phyloP scores from a whole-genome alignment of 2,113 vertebrate species.

The Orycteropus afer region DNA sequence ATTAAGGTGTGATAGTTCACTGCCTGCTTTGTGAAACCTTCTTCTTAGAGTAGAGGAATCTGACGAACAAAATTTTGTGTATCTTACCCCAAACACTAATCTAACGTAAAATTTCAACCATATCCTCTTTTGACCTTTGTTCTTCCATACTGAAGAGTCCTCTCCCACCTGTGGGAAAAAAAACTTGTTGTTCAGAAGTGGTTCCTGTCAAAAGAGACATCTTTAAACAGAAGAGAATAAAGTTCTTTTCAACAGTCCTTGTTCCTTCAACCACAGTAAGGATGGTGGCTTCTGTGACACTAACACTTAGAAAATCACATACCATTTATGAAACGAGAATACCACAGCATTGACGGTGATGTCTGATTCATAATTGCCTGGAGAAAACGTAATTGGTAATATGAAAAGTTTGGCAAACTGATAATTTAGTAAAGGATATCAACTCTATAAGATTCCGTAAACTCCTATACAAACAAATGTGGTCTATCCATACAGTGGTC shows the following conservation, averaged over 20 bases:
- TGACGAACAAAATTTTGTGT: neutral
- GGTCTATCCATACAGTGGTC: neutral
- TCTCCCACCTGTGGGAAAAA: neutral
- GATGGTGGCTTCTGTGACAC: neutral
- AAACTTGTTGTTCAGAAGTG: neutral
- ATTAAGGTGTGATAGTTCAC: neutral
- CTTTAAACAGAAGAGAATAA: neutral
- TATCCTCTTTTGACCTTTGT: neutral
- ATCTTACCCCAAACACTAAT: neutral
- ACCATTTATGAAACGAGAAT: neutral
- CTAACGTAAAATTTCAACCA: neutral
- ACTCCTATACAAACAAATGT: neutral
- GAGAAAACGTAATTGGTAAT: neutral
- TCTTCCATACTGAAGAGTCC: neutral
- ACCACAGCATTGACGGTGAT: neutral
- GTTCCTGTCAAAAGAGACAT: neutral
- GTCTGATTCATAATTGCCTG: neutral
- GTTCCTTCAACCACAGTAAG: neutral
- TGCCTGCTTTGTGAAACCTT: neutral
- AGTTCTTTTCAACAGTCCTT: neutral
- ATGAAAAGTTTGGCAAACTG: neutral
- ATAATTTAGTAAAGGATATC: neutral
- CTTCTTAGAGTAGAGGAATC: neutral
- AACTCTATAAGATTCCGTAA: neutral
- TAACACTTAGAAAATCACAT: neutral